Conservation (phyloP, 2,888 invertebrate genomes). For the Drosophila fungiperda region DNA sequence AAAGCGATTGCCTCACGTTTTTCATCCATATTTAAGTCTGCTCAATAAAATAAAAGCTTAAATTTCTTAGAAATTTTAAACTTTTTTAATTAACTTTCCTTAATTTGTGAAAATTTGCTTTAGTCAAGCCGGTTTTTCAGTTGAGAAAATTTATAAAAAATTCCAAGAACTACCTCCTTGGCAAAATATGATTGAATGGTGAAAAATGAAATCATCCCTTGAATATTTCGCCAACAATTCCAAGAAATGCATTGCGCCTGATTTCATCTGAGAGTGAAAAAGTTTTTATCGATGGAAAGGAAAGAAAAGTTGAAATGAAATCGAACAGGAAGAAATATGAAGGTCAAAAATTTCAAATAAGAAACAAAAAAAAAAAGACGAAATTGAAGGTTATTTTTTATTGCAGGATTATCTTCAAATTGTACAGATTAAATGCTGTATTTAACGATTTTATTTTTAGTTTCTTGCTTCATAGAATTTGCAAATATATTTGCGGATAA, state of each 20-base stretch:
- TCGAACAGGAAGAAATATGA: background rate
- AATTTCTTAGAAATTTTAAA: background rate
- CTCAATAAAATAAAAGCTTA: background rate
- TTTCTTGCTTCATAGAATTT: background rate
- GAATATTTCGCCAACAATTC: background rate
- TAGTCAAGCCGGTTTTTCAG: background rate
- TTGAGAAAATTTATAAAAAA: background rate
- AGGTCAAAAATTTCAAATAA: background rate
- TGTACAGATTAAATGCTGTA: background rate
- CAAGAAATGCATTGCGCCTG: background rate
- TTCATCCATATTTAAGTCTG: conserved; percentile 3
- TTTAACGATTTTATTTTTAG: background rate
- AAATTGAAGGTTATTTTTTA: background rate
- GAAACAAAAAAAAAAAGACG: background rate
- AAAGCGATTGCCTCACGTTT: conserved; percentile 1
- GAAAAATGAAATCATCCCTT: background rate
- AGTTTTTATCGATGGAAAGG: background rate
- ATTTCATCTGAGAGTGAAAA: background rate
- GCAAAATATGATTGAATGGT: background rate
- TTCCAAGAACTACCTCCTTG: background rate
- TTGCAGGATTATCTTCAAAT: background rate
- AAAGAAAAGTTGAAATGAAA: background rate
- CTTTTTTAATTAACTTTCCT: background rate
- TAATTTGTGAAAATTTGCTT: background rate
- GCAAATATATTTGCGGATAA: background rate